Conservation (phyloP, 2,113 vertebrate species). For the Eptesicus fuscus region DNA sequence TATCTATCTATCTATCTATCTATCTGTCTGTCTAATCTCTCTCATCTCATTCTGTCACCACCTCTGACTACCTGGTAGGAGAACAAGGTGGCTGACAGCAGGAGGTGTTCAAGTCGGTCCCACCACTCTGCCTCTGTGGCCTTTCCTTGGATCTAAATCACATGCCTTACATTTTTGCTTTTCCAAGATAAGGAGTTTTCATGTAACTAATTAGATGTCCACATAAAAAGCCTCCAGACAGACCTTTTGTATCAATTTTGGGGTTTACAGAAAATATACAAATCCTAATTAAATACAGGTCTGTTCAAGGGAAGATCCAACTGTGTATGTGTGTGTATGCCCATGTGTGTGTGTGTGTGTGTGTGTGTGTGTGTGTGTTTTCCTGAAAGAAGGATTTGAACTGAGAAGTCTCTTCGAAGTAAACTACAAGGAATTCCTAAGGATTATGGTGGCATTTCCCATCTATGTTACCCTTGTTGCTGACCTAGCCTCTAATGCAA, state of each 20-base stretch:
- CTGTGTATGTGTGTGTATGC: background rate
- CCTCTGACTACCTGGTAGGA: too few relatives aligned
- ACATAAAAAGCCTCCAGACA: background rate
- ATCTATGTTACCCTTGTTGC: background rate
- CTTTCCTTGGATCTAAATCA: background rate
- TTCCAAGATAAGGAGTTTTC: background rate
- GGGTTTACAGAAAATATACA: background rate
- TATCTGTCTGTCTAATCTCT: background rate
- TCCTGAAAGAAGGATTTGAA: background rate
- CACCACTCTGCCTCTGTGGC: background rate
- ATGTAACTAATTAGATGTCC: background rate
- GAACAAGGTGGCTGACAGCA: background rate
- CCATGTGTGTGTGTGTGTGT: too few relatives aligned
- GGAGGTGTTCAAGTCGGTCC: accelerated
- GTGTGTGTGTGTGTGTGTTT: background rate
- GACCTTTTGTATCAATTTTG: background rate
- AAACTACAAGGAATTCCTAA: background rate
- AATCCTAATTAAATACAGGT: background rate
- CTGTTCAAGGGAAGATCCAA: background rate
- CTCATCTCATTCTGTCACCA: background rate
- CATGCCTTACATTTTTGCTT: background rate
- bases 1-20: background rate
- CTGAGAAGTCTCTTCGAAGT: background rate
- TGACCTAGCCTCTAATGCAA: background rate
- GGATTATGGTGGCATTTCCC: background rate